phyloP scores from a whole-genome alignment of 1,140 invertebrate genomes.

The Cherax quadricarinatus region DNA sequence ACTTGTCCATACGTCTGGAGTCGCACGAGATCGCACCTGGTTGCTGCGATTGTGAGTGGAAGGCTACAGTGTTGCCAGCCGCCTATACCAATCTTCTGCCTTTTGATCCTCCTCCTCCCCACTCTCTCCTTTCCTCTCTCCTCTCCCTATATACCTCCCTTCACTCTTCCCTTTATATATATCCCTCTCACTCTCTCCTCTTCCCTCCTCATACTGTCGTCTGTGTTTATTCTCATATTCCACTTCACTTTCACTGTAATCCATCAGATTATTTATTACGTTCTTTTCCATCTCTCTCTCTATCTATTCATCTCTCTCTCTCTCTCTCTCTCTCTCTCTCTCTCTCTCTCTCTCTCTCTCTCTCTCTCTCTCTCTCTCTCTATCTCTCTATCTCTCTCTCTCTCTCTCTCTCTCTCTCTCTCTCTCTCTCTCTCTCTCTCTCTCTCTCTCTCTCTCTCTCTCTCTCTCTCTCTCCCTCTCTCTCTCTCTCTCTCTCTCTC shows the following conservation, averaged over 20 bases:
- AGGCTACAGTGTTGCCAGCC: too few species aligned
- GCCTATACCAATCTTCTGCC: too few species aligned
- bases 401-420: too few species aligned
- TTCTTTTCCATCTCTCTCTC: not conserved
- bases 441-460: not conserved
- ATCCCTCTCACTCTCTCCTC: conserved; percentile 1
- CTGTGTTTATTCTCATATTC: not conserved
- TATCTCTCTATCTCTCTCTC: too few species aligned
- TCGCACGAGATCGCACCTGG: too few species aligned
- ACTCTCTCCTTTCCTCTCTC: not conserved
- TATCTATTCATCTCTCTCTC: too few species aligned
- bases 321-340: too few species aligned
- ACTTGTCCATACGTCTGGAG: too few species aligned
- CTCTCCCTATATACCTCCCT: too few species aligned
- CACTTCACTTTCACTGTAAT: not conserved
- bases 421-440: not conserved
- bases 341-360: not conserved
- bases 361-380: too few species aligned
- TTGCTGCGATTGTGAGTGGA: too few species aligned
- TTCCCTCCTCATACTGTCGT: not conserved
- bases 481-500: too few species aligned
- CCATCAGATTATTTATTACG: not conserved
- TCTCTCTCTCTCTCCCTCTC: not conserved
- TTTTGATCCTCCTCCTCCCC: not conserved
- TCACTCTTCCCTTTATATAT: not conserved